phyloP scores from a whole-genome alignment of 2,888 invertebrate genomes.

The Dioctria linearis region DNA sequence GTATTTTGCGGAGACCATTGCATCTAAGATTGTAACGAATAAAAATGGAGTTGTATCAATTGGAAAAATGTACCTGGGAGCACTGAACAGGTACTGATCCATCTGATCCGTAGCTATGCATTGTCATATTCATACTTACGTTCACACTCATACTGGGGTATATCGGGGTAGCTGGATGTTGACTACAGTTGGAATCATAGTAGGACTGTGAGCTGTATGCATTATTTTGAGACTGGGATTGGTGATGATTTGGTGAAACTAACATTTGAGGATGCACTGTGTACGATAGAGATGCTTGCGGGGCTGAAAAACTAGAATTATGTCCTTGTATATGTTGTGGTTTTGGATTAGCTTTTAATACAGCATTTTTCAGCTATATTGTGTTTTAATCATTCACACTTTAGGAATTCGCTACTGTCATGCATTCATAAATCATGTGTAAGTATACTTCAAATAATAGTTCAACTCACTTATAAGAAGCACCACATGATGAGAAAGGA shows the following conservation, averaged over 20 bases:
- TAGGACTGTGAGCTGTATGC: conserved; percentile 62
- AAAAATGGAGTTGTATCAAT: not conserved
- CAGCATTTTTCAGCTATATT: conserved; percentile 92
- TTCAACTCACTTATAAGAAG: conserved; percentile 79
- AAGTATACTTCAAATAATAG: not conserved
- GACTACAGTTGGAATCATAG: conserved; percentile 67
- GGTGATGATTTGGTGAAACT: conserved; percentile 72
- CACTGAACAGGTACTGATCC: conserved; percentile 73
- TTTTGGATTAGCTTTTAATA: conserved; percentile 80
- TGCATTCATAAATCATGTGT: conserved; percentile 10
- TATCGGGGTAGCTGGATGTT: conserved; percentile 72
- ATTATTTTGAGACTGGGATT: conserved; percentile 60
- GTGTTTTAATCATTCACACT: conserved; percentile 75
- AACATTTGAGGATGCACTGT: conserved; percentile 78
- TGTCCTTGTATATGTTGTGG: conserved; percentile 71
- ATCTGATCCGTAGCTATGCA: conserved; percentile 80
- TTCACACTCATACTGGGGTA: conserved; percentile 97
- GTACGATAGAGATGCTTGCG: conserved; percentile 72
- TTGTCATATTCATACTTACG: conserved; percentile 97
- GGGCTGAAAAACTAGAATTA: conserved; percentile 66
- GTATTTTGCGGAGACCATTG: conserved; percentile 82
- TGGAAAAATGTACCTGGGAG: conserved; percentile 75
- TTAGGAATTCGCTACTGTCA: conserved; percentile 60
- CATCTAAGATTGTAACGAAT: conserved; percentile 71
- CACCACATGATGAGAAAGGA: conserved; percentile 87